Evolutionary conservation across 1,140 invertebrate species (phyloP).

Genomic region (Magallana gigas): DNA sequence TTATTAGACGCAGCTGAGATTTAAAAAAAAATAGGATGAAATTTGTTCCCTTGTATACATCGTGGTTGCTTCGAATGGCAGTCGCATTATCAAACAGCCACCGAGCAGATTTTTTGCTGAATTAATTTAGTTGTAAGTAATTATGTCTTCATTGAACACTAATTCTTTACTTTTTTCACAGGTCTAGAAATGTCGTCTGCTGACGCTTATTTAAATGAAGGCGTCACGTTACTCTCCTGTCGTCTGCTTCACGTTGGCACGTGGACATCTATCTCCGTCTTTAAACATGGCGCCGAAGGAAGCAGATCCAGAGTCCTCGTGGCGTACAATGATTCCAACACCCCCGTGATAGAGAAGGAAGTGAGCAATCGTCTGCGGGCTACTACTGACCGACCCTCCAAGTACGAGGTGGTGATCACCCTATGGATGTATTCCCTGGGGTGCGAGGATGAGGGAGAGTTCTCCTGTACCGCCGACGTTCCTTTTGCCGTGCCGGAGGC

Average conservation of each 20-base stretch:
- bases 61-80: too few species aligned
- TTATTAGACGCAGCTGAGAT: too few species aligned
- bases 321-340: neutral
- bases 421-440: constrained; percentile 43
- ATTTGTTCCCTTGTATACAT: too few species aligned
- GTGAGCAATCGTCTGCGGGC: neutral
- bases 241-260: constrained; percentile 43
- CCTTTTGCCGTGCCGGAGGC: constrained; percentile 40
- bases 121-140: too few species aligned
- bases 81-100: too few species aligned
- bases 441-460: constrained; percentile 41
- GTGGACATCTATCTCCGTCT: constrained; percentile 19
- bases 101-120: too few species aligned
- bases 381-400: constrained; percentile 15
- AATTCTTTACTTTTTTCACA: neutral
- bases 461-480: constrained; percentile 25
- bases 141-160: too few species aligned
- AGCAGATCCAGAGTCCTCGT: neutral
- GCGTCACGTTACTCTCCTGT: constrained; percentile 42
- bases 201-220: constrained; percentile 46
- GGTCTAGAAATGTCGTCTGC: constrained; percentile 41
- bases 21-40: too few species aligned
- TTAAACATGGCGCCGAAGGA: neutral
- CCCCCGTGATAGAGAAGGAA: neutral
- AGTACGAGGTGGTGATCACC: constrained; percentile 37